A percentile compares a stretch with the other conserved stretches of the same genome.
phyloP scores from a whole-genome alignment of 2,888 invertebrate genomes.

The Lasioglossum leucozonium region DNA sequence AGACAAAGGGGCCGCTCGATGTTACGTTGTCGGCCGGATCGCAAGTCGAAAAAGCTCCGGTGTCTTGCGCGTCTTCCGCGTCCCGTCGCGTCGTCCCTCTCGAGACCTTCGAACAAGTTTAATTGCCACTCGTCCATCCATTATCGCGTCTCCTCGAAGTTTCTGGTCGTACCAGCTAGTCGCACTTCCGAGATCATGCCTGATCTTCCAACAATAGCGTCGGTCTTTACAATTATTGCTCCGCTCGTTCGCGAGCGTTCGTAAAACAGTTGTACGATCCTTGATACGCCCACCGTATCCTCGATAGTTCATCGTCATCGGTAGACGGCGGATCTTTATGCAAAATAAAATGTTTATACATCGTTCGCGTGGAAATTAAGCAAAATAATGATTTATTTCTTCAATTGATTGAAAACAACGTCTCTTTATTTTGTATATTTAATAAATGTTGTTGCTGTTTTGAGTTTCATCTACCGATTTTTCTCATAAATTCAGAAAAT shows the following conservation, averaged over 20 bases:
- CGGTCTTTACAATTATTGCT: background rate
- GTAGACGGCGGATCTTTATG: no score
- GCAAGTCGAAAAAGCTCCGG: slow-evolving; percentile 55
- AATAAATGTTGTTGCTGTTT: no score
- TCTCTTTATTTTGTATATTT: no score
- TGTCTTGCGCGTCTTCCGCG: slow-evolving; percentile 32
- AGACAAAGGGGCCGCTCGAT: slow-evolving; percentile 62
- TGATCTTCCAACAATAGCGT: no score
- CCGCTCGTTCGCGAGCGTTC: background rate
- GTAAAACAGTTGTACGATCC: background rate
- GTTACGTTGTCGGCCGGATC: slow-evolving; percentile 58
- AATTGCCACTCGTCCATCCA: slow-evolving; percentile 33
- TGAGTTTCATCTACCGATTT: no score
- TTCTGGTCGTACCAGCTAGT: background rate
- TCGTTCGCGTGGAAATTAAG: no score
- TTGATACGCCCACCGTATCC: no score
- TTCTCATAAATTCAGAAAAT: no score
- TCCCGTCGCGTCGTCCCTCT: slow-evolving; percentile 38
- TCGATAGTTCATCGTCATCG: no score
- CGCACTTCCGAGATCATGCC: background rate
- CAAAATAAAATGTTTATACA: no score
- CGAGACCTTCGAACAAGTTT: slow-evolving; percentile 16
- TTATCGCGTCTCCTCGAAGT: background rate
- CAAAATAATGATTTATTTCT: no score
- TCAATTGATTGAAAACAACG: no score